Base-by-base conservation (phyloP, 2,113 vertebrate genomes). In the Lanius ludovicianus region DNA sequence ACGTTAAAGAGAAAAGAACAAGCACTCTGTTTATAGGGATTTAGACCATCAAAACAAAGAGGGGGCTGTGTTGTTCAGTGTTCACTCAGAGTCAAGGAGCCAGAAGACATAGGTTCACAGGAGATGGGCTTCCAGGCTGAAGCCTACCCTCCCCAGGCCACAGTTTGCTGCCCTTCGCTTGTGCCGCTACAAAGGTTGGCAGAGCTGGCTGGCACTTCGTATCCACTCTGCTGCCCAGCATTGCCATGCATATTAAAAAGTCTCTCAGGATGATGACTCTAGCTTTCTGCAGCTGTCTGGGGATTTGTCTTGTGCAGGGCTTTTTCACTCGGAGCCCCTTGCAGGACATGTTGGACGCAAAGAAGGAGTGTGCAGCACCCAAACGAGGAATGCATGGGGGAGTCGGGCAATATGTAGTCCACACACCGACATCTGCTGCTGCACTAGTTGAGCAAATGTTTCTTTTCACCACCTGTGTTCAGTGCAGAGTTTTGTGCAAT, bases 1-100 rank as follows among this genome's bases (percentile, higher is more conserved):
- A 79, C 12, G 76, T 93, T 91, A 96, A 92, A 95, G 94, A 92
- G 96, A 88, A 93, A 96, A 95, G 96, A 96, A 96, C 84, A 97
- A 96, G 93, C 1, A 0, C 93, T 95, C 94, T 95, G 95, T 97
- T 97, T 97, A 78, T 93, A 93, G 85, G 91, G 93, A 96, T 95
- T 96, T 93, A 89, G 71, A 80, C 47, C 3, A 1, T 76, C 88
- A 71, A 94, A 94, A 97, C 96, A 96, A 91, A 97, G 93, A 87
- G 67, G 55, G 28, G 62, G 92, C 79, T 95, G 88, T 96, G 94
- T 68, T 92, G 80, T 91, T 93, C 81, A 82, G 74, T 57, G 65
- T 92, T 76, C 8, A 2, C 84, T 87, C 9, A 1, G 84, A 89
- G 73, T 87, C 84, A 79, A 92, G 91, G 89, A 94, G 57, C 82